A percentile compares a stretch with the other conserved stretches of the same genome.
These are phyloP conservation scores for Zaprionus lineosus DNA, from an alignment of 2,888 invertebrate genomes.

Conservation along the genomic window DNA sequence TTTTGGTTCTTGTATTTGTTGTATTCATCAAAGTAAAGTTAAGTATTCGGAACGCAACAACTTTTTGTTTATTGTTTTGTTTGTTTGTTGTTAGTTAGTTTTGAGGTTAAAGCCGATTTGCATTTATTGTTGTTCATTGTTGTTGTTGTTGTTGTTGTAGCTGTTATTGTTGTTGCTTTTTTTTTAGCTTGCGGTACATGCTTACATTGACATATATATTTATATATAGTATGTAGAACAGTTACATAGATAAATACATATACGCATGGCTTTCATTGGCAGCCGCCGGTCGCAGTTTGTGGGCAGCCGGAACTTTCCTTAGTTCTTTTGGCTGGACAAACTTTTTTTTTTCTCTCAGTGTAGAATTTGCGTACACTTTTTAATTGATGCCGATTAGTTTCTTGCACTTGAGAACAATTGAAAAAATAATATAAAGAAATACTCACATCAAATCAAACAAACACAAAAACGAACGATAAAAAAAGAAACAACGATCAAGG, in stretches of 20 bases:
- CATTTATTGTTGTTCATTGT: too few relatives aligned
- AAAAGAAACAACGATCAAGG: too few relatives aligned
- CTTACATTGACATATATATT: slow-evolving; percentile 34
- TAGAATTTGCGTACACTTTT: slow-evolving; percentile 26
- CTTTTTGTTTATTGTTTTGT: slow-evolving; percentile 26
- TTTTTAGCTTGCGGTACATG: slow-evolving; percentile 39
- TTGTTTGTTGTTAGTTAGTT: slow-evolving; percentile 28
- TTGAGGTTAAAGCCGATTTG: background rate
- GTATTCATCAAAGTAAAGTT: slow-evolving; percentile 70
- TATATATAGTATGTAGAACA: slow-evolving; percentile 25
- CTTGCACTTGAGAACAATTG: slow-evolving; percentile 51
- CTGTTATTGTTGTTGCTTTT: slow-evolving; percentile 27
- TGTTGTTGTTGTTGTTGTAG: background rate
- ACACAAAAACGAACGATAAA: slow-evolving; percentile 19
- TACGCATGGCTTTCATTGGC: slow-evolving; percentile 18
- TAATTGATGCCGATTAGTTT: slow-evolving; percentile 56
- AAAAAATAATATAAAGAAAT: slow-evolving; percentile 36
- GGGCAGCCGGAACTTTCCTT: slow-evolving; percentile 18
- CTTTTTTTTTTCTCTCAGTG: background rate
- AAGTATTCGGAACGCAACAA: slow-evolving; percentile 67
- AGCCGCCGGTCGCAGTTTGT: slow-evolving; percentile 27
- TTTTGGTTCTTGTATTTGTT: slow-evolving; percentile 45
- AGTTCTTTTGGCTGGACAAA: slow-evolving; percentile 15
- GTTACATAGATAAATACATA: slow-evolving; percentile 25
- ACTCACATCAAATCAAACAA: slow-evolving; percentile 1